Evolutionary conservation across 1,140 invertebrate genomes (phyloP).

Genomic region (Brachystomella parvula): DNA sequence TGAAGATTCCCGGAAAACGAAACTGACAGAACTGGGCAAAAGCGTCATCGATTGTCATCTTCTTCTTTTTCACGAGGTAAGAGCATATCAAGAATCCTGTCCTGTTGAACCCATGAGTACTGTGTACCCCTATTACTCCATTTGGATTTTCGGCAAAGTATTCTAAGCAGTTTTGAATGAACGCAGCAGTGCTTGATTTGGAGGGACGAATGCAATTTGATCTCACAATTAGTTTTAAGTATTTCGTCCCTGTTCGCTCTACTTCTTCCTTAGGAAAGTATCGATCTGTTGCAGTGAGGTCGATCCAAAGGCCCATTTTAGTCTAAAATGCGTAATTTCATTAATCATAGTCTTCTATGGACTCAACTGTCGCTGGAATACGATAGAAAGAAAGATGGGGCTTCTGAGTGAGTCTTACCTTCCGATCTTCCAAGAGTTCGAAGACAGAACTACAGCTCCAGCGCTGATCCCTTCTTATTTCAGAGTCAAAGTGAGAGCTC

Average conservation of each 20-base stretch:
- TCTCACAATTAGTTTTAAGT: constrained; percentile 76
- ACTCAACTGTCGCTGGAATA: background rate
- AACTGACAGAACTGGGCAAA: background rate
- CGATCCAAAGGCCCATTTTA: constrained; percentile 91
- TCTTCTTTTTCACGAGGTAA: background rate
- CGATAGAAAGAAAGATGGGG: too few species aligned
- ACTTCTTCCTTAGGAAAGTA: constrained; percentile 79
- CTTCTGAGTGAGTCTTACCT: too few species aligned
- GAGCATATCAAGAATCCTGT: background rate
- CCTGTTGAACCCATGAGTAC: constrained; percentile 89
- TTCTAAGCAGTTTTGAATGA: constrained; percentile 53
- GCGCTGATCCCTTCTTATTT: background rate
- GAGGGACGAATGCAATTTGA: constrained; percentile 70
- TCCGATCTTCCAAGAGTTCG: background rate
- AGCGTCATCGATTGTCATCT: background rate
- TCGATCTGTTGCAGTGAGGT: constrained; percentile 85
- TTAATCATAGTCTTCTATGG: background rate
- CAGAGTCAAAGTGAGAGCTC: constrained; percentile 57
- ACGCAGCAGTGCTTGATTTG: background rate
- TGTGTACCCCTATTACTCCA: constrained; percentile 85
- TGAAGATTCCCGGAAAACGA: background rate
- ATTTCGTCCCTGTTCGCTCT: constrained; percentile 62
- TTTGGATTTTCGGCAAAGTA: constrained; percentile 72
- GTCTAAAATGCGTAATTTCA: constrained; percentile 45
- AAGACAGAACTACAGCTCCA: constrained; percentile 1